These are phyloP conservation scores for Baronia brevicornis DNA, from an alignment of 2,888 invertebrate species.

Conservation along the genomic window DNA sequence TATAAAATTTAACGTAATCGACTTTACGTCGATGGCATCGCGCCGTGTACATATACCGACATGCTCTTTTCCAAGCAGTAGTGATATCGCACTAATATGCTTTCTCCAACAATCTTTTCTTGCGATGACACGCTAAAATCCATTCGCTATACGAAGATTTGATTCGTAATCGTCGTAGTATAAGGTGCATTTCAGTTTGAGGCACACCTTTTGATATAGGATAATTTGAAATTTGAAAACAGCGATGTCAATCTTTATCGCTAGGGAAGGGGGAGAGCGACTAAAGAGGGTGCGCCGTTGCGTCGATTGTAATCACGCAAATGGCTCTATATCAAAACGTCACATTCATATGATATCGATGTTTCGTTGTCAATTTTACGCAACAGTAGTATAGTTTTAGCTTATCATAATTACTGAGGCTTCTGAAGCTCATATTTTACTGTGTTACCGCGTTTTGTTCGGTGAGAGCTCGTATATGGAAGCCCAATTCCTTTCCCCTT, in stretches of 20 bases:
- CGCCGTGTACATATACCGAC: slow-evolving; percentile 53
- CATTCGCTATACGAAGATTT: slow-evolving; percentile 24
- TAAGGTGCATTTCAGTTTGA: slow-evolving; percentile 42
- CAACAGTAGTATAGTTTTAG: slow-evolving; percentile 28
- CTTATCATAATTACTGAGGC: slow-evolving; percentile 16
- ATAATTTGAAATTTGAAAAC: slow-evolving; percentile 63
- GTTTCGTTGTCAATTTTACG: slow-evolving; percentile 53
- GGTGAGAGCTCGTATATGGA: no score
- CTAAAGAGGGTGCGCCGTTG: slow-evolving; percentile 63
- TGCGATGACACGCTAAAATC: slow-evolving; percentile 68
- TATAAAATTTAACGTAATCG: slow-evolving; percentile 63
- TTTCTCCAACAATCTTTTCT: slow-evolving; percentile 70
- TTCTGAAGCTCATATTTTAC: slow-evolving; percentile 4
- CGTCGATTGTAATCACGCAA: slow-evolving; percentile 75
- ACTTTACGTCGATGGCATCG: slow-evolving; percentile 49
- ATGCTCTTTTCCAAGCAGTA: slow-evolving; percentile 60
- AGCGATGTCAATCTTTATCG: slow-evolving; percentile 72
- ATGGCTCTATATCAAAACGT: slow-evolving; percentile 71
- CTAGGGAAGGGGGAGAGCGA: slow-evolving; percentile 61
- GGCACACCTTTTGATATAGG: slow-evolving; percentile 41
- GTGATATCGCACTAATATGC: slow-evolving; percentile 72
- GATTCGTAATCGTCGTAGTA: slow-evolving; percentile 30
- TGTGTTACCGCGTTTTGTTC: no score
- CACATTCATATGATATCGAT: slow-evolving; percentile 60
- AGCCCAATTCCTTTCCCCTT: no score